Evolutionary conservation across 2,797 vertebrate genomes (phyloP).

Genomic region (Falco cherrug): DNA sequence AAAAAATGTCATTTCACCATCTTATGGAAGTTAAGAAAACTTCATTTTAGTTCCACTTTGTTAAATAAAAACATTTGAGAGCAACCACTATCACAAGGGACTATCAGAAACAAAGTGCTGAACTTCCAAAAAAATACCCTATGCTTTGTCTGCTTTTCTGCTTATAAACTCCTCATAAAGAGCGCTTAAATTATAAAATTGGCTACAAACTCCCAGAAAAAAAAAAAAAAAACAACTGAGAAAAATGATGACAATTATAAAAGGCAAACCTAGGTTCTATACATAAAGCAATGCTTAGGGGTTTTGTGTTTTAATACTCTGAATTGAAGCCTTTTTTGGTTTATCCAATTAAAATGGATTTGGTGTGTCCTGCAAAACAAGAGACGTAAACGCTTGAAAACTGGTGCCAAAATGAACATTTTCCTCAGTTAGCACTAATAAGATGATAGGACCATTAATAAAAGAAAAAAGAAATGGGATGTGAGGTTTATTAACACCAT

Average conservation of each 20-base stretch:
- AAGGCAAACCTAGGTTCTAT: background rate
- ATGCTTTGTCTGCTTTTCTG: background rate
- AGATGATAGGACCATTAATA: background rate
- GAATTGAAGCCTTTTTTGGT: background rate
- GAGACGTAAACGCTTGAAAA: background rate
- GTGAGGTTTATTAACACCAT: background rate
- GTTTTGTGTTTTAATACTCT: background rate
- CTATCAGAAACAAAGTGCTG: background rate
- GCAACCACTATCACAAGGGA: background rate
- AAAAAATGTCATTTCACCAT: background rate
- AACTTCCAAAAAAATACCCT: background rate
- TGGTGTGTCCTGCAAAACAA: background rate
- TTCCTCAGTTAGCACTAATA: background rate
- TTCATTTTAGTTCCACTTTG: background rate
- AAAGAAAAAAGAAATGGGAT: background rate
- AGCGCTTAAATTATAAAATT: background rate
- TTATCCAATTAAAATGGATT: background rate
- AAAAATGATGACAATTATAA: background rate
- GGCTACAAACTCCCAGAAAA: background rate
- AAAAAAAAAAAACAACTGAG: too few relatives aligned
- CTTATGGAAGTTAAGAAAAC: background rate
- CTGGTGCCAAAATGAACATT: background rate
- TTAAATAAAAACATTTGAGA: background rate
- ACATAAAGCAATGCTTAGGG: background rate
- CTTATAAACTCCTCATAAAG: background rate